Evolutionary conservation across 2,797 vertebrate species (phyloP).

Genomic region (Cossypha polioptera): DNA sequence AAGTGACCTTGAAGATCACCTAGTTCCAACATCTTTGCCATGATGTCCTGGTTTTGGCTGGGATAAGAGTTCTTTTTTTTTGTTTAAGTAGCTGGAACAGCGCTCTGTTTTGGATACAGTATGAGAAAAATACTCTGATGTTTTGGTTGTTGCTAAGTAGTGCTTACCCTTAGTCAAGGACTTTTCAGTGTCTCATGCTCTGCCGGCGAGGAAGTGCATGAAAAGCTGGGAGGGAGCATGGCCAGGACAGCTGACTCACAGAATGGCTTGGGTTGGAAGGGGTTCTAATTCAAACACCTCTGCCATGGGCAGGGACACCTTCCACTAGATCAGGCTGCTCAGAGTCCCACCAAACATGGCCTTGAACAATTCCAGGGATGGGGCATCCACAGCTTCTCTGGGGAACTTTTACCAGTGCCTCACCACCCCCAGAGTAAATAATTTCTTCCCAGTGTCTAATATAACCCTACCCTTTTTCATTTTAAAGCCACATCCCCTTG

Average conservation of each 20-base stretch:
- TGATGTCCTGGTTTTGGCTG: neutral
- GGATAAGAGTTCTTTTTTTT: neutral
- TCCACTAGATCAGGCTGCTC: neutral
- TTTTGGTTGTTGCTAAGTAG: conserved; percentile 11
- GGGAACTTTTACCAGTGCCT: neutral
- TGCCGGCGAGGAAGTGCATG: neutral
- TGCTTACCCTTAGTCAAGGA: conserved; percentile 10
- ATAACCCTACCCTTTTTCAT: neutral
- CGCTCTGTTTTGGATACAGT: conserved; percentile 10
- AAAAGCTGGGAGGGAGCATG: neutral
- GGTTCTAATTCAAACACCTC: neutral
- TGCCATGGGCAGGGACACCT: neutral
- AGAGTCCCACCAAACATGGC: neutral
- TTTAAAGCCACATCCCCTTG: neutral
- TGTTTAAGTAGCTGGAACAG: neutral
- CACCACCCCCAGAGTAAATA: neutral
- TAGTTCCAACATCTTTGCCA: neutral
- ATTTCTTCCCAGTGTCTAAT: neutral
- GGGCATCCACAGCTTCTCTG: neutral
- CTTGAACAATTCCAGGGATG: neutral
- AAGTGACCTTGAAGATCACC: neutral
- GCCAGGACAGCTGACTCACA: neutral
- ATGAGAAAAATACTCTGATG: neutral
- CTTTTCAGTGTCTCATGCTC: neutral
- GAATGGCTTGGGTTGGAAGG: neutral